phyloP scores from a whole-genome alignment of 30 jellyfish, hydroid and myxozoan genomes.

The Clytia hemisphaerica region DNA sequence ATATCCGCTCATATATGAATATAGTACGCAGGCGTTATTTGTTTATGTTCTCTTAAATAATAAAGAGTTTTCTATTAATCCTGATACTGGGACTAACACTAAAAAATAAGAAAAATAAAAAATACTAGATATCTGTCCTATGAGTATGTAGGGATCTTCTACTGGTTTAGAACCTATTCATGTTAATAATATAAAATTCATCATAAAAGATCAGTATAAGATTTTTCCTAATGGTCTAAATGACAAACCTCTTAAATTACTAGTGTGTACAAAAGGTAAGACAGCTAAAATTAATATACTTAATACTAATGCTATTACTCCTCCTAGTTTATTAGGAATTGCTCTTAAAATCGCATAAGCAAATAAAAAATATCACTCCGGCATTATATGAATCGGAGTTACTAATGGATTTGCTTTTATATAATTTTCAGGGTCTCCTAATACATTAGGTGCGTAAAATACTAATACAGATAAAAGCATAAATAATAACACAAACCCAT shows the following conservation, averaged over 20 bases:
- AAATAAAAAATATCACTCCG: constrained; percentile 43
- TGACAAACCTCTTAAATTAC: neutral
- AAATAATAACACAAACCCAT: neutral
- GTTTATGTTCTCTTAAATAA: too few species aligned
- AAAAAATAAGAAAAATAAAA: constrained; percentile 25
- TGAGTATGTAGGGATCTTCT: constrained; percentile 28
- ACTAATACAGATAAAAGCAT: neutral
- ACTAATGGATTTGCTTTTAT: constrained; percentile 42
- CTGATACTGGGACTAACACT: neutral
- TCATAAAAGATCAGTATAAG: constrained; percentile 13
- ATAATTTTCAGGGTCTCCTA: constrained; percentile 44
- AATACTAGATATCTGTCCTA: constrained; percentile 23
- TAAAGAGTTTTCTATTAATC: neutral
- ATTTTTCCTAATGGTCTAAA: constrained; percentile 13
- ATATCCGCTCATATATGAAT: neutral
- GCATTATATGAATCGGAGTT: constrained; percentile 35
- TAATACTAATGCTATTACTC: constrained; percentile 27
- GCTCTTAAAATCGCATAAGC: constrained; percentile 42
- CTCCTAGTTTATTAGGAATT: constrained; percentile 37
- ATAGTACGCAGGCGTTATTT: too few species aligned
- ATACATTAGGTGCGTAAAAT: constrained; percentile 10
- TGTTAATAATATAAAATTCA: constrained; percentile 11
- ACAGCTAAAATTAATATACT: neutral
- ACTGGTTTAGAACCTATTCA: constrained; percentile 44
- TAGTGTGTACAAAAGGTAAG: neutral